A percentile compares a stretch with the other conserved stretches of the same genome.
These are phyloP conservation scores for Oreochromis spilurus DNA, from an alignment of 2,113 vertebrate genomes.

Conservation along the genomic window DNA sequence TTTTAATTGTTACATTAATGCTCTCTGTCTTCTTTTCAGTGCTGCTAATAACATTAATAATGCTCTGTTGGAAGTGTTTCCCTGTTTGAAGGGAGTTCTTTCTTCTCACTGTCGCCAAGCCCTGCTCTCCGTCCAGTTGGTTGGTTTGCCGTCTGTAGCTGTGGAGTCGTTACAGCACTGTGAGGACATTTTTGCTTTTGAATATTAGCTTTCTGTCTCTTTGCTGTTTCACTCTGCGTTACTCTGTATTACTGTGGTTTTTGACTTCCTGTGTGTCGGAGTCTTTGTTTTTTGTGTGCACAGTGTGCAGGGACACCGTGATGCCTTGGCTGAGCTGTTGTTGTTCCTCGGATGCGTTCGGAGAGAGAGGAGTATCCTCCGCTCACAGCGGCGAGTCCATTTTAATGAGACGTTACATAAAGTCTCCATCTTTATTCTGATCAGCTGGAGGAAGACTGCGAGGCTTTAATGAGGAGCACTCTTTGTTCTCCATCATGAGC, in stretches of 20 bases:
- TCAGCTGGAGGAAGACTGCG: neutral
- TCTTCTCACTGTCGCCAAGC: neutral
- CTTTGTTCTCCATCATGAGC: neutral
- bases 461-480: neutral
- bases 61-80: neutral
- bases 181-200: neutral
- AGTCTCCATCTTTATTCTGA: neutral
- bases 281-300: neutral
- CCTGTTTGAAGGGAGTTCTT: neutral
- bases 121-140: neutral
- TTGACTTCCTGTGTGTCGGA: neutral
- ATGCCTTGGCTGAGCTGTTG: neutral
- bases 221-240: neutral
- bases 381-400: neutral
- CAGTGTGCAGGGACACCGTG: neutral
- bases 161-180: neutral
- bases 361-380: neutral
- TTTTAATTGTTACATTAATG: neutral
- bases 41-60: neutral
- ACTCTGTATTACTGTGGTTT: neutral
- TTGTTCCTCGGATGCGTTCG: neutral
- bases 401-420: slow-evolving; percentile 16
- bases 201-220: neutral
- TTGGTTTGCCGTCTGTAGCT: neutral
- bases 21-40: neutral